Conservation (phyloP, 2,113 vertebrate genomes). For the Microtus ochrogaster region DNA sequence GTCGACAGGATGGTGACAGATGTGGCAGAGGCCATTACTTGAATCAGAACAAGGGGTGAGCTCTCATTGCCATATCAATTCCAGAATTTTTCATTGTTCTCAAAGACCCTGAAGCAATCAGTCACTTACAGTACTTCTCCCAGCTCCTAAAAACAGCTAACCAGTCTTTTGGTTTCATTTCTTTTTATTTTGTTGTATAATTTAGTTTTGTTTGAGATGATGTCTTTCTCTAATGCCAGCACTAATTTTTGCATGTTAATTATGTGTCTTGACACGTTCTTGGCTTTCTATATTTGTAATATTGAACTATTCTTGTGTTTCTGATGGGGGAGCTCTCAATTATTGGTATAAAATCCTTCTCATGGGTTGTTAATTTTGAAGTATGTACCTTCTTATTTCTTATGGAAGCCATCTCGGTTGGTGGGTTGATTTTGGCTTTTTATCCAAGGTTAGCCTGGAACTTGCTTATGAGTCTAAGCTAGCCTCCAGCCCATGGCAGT, state of each 20-base stretch:
- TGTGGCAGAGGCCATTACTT: background rate
- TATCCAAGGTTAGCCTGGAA: background rate
- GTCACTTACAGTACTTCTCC: background rate
- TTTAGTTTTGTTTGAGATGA: background rate
- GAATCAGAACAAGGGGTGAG: background rate
- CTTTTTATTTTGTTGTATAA: background rate
- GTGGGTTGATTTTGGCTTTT: background rate
- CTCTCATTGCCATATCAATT: background rate
- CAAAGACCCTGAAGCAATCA: background rate
- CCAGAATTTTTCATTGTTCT: background rate
- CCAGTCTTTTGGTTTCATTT: background rate
- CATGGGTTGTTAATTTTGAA: background rate
- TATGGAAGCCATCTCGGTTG: background rate
- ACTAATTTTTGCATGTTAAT: background rate
- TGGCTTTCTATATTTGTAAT: background rate
- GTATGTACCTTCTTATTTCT: background rate
- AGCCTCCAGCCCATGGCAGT: background rate
- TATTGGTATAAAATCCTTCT: background rate
- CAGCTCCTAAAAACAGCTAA: background rate
- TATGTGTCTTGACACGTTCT: background rate
- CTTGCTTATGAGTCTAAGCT: background rate
- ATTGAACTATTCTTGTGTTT: background rate
- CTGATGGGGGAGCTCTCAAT: background rate
- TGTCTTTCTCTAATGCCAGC: background rate
- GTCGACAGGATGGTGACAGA: background rate